Percentiles rank a stretch among this genome's conserved stretches.
phyloP scores from a whole-genome alignment of 2,113 vertebrate species.

The Cephalopholis sonnerati region DNA sequence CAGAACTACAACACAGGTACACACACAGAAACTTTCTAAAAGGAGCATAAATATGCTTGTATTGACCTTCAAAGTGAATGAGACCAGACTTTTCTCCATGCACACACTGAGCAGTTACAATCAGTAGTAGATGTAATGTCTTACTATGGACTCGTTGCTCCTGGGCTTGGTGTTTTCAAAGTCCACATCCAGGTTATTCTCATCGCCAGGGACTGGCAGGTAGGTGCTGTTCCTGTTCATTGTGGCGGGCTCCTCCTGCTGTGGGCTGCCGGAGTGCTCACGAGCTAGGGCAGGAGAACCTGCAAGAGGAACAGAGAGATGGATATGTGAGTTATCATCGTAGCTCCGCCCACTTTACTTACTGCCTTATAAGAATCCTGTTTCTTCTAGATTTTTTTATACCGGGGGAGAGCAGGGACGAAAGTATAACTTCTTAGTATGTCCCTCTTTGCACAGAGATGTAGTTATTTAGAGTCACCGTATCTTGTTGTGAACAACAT shows the following conservation, averaged over 20 bases:
- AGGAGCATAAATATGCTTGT: too few species aligned
- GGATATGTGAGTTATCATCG: not conserved
- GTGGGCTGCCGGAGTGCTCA: slow-evolving; percentile 42
- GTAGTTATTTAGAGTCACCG: too few species aligned
- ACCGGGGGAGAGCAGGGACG: too few species aligned
- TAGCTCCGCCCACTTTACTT: too few species aligned
- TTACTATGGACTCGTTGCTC: slow-evolving; percentile 86
- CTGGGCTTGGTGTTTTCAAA: slow-evolving; percentile 71
- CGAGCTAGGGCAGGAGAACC: slow-evolving; percentile 50
- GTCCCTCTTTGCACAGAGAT: too few species aligned
- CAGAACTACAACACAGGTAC: too few species aligned
- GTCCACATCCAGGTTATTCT: slow-evolving; percentile 83
- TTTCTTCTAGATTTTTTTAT: not conserved
- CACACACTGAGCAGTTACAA: too few species aligned
- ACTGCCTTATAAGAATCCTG: not conserved
- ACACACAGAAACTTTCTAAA: too few species aligned
- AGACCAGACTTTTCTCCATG: too few species aligned
- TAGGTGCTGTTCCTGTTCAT: slow-evolving; percentile 87
- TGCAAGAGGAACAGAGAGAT: slow-evolving; percentile 42
- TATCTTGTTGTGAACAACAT: too few species aligned
- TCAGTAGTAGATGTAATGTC: slow-evolving; percentile 47
- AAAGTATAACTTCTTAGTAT: too few species aligned
- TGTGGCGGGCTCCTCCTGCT: slow-evolving; percentile 40
- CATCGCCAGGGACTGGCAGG: slow-evolving; percentile 80
- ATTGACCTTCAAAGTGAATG: too few species aligned